These are phyloP conservation scores for Heteromormyrus szaboi DNA, from an alignment of 2,797 vertebrate species.

Conservation along the genomic window DNA sequence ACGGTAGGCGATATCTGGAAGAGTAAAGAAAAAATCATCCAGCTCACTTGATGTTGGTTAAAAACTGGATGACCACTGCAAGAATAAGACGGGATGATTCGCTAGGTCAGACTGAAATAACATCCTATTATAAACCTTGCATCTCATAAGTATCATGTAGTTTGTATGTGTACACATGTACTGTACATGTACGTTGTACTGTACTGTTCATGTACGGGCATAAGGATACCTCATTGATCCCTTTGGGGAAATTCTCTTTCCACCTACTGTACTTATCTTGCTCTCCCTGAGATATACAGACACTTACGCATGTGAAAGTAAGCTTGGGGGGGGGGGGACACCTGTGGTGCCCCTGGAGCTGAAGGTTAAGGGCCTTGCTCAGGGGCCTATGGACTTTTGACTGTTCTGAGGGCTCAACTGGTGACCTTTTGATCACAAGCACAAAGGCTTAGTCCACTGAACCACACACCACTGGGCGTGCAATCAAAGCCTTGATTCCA, in stretches of 20 bases:
- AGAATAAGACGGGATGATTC: no score
- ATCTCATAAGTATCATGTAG: no score
- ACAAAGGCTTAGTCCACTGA: not conserved
- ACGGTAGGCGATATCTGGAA: no score
- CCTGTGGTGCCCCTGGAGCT: not conserved
- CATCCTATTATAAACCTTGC: no score
- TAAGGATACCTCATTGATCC: not conserved
- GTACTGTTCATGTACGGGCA: no score
- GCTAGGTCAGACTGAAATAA: no score
- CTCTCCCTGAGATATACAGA: not conserved
- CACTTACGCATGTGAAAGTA: not conserved
- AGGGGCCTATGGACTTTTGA: not conserved
- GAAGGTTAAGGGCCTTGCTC: not conserved
- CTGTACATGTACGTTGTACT: no score
- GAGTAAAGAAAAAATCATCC: no score
- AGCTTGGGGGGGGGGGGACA: not conserved
- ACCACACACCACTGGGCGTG: not conserved
- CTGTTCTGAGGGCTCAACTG: not conserved
- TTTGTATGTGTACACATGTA: no score
- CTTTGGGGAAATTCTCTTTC: not conserved
- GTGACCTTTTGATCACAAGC: not conserved
- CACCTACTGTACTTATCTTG: not conserved
- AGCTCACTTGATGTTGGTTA: no score
- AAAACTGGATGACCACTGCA: no score
- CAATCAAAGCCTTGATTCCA: not conserved